phyloP scores from a whole-genome alignment of 2,797 vertebrate species.

The Chiroxiphia lanceolata region DNA sequence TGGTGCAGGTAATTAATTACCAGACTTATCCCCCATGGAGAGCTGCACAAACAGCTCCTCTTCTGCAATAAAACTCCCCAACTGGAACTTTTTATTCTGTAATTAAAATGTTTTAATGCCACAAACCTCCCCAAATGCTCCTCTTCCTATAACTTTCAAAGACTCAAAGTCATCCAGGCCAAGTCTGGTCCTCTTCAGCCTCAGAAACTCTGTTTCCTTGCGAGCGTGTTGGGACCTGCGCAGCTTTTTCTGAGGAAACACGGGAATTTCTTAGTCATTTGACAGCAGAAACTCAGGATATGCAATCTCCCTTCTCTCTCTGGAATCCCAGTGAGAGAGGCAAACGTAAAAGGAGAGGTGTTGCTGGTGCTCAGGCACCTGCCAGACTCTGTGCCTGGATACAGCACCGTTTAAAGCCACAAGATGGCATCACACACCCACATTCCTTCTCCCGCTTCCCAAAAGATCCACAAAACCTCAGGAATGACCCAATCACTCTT shows the following conservation, averaged over 20 bases:
- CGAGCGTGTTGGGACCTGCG: constrained; percentile 93
- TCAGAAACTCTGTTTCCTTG: constrained; percentile 95
- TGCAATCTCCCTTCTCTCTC: background rate
- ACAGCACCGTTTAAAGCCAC: constrained; percentile 9
- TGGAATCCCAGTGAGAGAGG: background rate
- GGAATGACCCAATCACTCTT: background rate
- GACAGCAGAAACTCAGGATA: background rate
- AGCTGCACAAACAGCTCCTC: background rate
- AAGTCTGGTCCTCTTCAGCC: constrained; percentile 93
- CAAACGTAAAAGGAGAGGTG: background rate
- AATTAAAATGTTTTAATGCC: background rate
- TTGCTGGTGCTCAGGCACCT: background rate
- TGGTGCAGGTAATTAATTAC: background rate
- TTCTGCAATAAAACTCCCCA: background rate
- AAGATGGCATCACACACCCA: constrained; percentile 49
- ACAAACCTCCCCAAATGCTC: constrained; percentile 95
- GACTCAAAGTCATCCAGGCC: constrained; percentile 97
- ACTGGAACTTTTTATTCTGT: background rate
- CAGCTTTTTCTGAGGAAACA: constrained; percentile 86
- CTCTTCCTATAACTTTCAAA: constrained; percentile 95
- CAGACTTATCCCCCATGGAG: background rate
- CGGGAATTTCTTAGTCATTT: background rate
- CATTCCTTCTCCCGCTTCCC: background rate
- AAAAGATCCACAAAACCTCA: background rate
- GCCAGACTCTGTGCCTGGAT: background rate